Percentiles rank a stretch among this genome's conserved stretches.
phyloP scores from a whole-genome alignment of 2,113 vertebrate species.

The Sterna hirundo region DNA sequence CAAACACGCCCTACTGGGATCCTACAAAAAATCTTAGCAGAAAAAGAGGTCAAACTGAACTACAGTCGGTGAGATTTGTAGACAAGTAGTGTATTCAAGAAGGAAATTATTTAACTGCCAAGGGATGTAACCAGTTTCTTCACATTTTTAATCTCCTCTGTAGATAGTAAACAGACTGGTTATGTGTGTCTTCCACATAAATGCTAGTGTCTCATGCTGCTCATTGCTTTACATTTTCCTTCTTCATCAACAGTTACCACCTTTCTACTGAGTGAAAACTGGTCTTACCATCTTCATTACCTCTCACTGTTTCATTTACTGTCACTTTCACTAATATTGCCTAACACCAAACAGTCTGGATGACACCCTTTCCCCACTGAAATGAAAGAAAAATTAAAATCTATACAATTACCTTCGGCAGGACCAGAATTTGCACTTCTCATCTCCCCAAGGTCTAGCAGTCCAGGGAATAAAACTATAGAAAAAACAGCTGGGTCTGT shows the following conservation, averaged over 20 bases:
- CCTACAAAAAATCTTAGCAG: background rate
- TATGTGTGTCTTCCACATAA: background rate
- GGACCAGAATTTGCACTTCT: background rate
- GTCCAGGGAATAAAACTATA: background rate
- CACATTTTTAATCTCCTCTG: background rate
- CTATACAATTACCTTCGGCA: background rate
- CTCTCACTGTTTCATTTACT: background rate
- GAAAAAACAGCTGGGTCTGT: background rate
- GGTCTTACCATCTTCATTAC: background rate
- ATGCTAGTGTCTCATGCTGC: background rate
- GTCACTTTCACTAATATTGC: background rate
- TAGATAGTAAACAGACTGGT: background rate
- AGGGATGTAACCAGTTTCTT: background rate
- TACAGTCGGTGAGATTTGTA: background rate
- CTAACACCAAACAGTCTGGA: background rate
- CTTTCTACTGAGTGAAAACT: background rate
- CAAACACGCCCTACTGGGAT: background rate
- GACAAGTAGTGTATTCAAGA: background rate
- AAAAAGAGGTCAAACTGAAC: background rate
- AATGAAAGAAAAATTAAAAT: background rate
- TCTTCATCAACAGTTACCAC: background rate
- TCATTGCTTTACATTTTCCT: background rate
- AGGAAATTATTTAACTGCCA: slow-evolving; percentile 8
- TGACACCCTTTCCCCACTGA: background rate
- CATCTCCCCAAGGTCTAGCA: background rate